Evolutionary conservation across 2,113 vertebrate species (phyloP), one percentile per base, ranked within the genome.

Genomic region (Tringa solitaria): DNA sequence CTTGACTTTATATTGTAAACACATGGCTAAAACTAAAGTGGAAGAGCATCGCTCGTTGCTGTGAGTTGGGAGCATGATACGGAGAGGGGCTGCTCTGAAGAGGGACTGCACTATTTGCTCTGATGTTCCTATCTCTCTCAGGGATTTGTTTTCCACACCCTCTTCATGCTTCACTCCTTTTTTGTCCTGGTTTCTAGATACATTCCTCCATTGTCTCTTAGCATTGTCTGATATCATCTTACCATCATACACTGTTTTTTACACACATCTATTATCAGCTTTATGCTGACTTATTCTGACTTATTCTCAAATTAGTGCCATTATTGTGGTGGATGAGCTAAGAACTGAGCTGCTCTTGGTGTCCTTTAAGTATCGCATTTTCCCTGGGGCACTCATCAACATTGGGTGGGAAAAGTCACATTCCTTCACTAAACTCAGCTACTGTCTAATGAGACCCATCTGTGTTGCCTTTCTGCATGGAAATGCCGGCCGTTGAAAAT

Each of bases 241-340:
- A 94, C 84, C 68, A 73, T 78, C 85, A 57, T 84, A 91, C 79
- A 84, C 0, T 5, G 73, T 90, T 77, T 91, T 96, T 93, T 96
- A 88, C 89, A 92, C 79, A 65, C 89, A 89, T 43, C 81, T 84
- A 92, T 96, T 97, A 93, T 90, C 96, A 95, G 87, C 83, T 96
- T 96, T 97, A 90, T 79, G 91, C 84, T 95, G 86, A 90, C 84
- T 97, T 94, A 93, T 90, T 97, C 80, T 96, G 85, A 89, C 90
- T 97, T 95, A 94, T 92, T 97, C 84, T 94, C 96, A 92, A 96
- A 95, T 95, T 96, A 94, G 93, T 80, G 90, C 70, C 77, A 51
- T 96, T 94, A 93, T 88, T 96, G 93, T 84, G 81, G 92, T 95
- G 60, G 88, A 92, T 87, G 95, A 89, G 33, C 86, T 94, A 94